Evolutionary conservation across 2,113 vertebrate species (phyloP), one percentile per base, ranked within the genome.

Genomic region (Crotophaga sulcirostris): DNA sequence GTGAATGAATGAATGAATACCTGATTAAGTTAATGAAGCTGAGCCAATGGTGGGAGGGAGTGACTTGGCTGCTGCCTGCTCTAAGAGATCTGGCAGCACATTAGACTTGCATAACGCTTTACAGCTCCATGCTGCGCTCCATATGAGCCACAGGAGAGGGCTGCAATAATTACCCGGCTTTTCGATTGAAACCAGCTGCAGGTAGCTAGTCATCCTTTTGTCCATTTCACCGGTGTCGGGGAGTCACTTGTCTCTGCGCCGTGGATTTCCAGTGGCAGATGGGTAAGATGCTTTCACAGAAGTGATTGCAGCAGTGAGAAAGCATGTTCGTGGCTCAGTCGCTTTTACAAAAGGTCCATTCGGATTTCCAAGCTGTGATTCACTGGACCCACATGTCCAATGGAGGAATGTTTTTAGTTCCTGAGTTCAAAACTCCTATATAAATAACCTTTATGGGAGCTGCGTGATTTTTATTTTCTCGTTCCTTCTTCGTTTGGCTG

Each of bases 1-100:
- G 97, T 98, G 96, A 98, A 97, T 98, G 96, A 98, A 98, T 98
- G 98, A 99, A 98, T 99, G 98, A 99, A 98, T 98, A 98, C 98
- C 98, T 99, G 98, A 99, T 99, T 98, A 98, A 98, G 97, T 98
- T 98, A 98, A 98, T 98, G 97, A 97, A 93, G 96, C 95, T 87
- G 92, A 98, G 98, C 96, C 89, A 97, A 96, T 97, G 95, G 94
- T 97, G 97, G 98, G 97, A 98, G 96, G 98, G 98, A 98, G 96
- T 62, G 31, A 92, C 94, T 96, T 96, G 96, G 97, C 98, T 98
- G 97, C 98, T 93, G 96, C 97, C 97, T 98, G 97, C 96, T 97
- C 97, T 13, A 47, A 97, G 97, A 97, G 97, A 98, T 97, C 98
- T 98, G 98, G 98, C 98, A 98, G 98, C 97, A 96, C 97, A 93